A percentile compares a stretch with the other conserved stretches of the same genome.
Evolutionary conservation across 2,113 vertebrate genomes (phyloP).

Genomic region (Cheirogaleus medius): DNA sequence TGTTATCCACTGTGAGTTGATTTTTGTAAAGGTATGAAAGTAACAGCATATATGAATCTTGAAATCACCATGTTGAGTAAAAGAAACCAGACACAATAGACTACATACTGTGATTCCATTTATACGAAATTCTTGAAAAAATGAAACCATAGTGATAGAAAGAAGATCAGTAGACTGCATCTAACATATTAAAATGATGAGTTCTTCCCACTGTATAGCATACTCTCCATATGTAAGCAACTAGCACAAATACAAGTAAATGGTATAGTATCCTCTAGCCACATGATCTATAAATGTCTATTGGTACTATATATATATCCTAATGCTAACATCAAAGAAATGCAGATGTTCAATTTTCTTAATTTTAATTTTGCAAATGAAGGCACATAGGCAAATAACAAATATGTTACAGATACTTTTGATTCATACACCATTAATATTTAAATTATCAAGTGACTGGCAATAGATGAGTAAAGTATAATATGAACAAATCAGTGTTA

Average conservation of each 20-base stretch:
- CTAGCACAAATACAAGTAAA: neutral
- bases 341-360: neutral
- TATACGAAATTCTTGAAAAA: neutral
- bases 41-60: neutral
- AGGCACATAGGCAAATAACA: neutral
- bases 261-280: neutral
- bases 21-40: too few species aligned
- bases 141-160: neutral
- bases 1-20: too few species aligned
- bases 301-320: neutral
- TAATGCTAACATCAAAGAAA: neutral
- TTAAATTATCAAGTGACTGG: neutral
- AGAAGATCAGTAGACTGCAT: neutral
- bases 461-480: neutral
- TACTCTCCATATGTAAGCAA: neutral
- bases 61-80: neutral
- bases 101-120: neutral
- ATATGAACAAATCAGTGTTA: neutral
- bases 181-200: neutral
- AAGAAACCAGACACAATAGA: neutral
- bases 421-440: neutral
- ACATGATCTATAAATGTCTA: neutral
- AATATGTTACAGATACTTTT: neutral
- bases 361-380: conserved; percentile 6
- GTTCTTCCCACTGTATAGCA: neutral